phyloP scores from a whole-genome alignment of 2,113 vertebrate species.

The Puma concolor region DNA sequence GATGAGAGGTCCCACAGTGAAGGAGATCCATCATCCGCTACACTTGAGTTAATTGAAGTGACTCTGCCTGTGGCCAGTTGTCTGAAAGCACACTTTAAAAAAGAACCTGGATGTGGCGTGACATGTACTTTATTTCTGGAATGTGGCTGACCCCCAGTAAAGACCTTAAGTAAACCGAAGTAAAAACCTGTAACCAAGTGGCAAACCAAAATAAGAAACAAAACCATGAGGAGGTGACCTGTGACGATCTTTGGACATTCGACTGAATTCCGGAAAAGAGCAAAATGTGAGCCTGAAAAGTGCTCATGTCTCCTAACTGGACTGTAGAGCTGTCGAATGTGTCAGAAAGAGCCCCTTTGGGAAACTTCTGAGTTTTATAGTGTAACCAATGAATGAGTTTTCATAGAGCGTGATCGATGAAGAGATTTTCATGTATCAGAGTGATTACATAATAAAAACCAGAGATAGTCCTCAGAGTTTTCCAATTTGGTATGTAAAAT shows the following conservation, averaged over 20 bases:
- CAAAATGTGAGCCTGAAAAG: not conserved
- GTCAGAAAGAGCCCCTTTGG: not conserved
- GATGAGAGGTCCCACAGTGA: constrained; percentile 20
- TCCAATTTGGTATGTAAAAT: not conserved
- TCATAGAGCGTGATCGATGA: not conserved
- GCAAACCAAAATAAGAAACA: not conserved
- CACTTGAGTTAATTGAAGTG: constrained; percentile 41
- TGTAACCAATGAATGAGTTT: not conserved
- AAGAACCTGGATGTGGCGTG: not conserved
- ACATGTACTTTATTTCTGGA: not conserved
- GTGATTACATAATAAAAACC: not conserved
- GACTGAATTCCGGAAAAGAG: not conserved
- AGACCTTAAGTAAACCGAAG: not conserved
- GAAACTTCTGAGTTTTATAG: not conserved
- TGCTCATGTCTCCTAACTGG: not conserved
- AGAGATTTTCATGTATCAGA: not conserved
- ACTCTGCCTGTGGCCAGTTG: constrained; percentile 54
- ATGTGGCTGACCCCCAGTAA: not conserved
- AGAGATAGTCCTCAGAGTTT: not conserved
- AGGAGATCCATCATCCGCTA: constrained; percentile 54
- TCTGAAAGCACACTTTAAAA: constrained; percentile 23
- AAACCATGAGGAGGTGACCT: not conserved
- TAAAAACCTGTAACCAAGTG: not conserved
- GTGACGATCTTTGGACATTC: not conserved
- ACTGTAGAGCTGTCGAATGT: not conserved